phyloP scores from a whole-genome alignment of 2,113 vertebrate species.

The Barbus barbus region DNA sequence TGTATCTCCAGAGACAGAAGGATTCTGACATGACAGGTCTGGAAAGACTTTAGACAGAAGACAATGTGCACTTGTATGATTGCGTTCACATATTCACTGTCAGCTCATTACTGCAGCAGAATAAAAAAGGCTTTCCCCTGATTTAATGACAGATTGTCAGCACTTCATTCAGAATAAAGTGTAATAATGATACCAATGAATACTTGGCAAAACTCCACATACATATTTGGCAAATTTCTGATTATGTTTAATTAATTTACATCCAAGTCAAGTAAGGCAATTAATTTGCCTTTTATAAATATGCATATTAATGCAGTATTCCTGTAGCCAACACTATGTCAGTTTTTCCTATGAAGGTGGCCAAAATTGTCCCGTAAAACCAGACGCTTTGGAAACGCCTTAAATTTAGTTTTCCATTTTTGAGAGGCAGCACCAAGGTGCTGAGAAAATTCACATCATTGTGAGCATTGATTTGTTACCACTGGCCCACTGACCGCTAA shows the following conservation, averaged over 20 bases:
- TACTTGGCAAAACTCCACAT: neutral
- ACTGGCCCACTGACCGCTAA: neutral
- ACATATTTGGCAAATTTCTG: neutral
- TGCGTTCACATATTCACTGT: neutral
- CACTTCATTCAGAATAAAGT: neutral
- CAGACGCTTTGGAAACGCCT: neutral
- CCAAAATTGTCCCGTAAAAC: neutral
- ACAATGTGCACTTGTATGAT: neutral
- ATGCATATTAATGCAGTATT: conserved; percentile 5
- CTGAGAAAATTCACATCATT: neutral
- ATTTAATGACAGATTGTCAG: conserved; percentile 8
- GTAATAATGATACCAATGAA: neutral
- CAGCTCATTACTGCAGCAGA: neutral
- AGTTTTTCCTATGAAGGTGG: neutral
- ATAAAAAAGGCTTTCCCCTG: neutral
- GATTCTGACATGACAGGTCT: neutral
- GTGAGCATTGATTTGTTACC: neutral
- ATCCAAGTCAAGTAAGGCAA: neutral
- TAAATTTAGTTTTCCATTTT: neutral
- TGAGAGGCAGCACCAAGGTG: neutral
- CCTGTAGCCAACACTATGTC: neutral
- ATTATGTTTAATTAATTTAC: neutral
- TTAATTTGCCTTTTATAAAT: neutral
- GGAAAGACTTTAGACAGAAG: neutral
- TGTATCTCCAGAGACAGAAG: neutral